Evolutionary conservation across 2,113 vertebrate genomes (phyloP).

Genomic region (Neogobius melanostomus): DNA sequence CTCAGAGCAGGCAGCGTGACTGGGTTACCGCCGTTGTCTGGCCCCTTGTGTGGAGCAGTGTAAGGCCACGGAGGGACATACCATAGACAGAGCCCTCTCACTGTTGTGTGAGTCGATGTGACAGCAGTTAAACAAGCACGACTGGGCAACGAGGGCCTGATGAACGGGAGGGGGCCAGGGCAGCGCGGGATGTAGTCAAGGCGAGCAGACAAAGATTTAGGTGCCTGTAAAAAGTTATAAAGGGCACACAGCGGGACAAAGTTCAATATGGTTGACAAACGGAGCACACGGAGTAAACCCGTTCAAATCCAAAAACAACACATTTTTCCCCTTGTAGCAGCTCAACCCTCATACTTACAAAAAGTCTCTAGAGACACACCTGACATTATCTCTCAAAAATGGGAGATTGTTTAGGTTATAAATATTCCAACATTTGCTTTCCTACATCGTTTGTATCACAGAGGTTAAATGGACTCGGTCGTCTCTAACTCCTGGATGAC

Average conservation of each 20-base stretch:
- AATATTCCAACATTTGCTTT: no score
- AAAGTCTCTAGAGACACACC: no score
- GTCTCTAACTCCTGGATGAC: no score
- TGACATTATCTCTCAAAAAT: no score
- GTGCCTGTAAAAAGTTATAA: constrained; percentile 3
- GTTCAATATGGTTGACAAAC: no score
- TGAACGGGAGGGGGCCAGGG: constrained; percentile 51
- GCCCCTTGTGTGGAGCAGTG: neutral
- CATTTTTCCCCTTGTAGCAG: no score
- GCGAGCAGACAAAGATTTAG: constrained; percentile 2
- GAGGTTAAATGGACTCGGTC: no score
- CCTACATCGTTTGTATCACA: no score
- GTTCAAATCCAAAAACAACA: no score
- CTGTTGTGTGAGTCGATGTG: constrained; percentile 58
- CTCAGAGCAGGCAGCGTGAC: neutral
- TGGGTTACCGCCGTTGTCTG: neutral
- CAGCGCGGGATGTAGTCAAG: constrained; percentile 47
- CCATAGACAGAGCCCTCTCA: constrained; percentile 46
- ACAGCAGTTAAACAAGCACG: constrained; percentile 56
- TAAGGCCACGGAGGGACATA: constrained; percentile 22
- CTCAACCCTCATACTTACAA: no score
- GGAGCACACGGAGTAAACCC: no score
- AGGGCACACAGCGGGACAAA: neutral
- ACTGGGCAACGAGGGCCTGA: constrained; percentile 38
- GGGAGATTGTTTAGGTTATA: no score